These are phyloP conservation scores for Lytechinus variegatus DNA, from an alignment of 35 echinoderm and acorn worm species.

Conservation along the genomic window DNA sequence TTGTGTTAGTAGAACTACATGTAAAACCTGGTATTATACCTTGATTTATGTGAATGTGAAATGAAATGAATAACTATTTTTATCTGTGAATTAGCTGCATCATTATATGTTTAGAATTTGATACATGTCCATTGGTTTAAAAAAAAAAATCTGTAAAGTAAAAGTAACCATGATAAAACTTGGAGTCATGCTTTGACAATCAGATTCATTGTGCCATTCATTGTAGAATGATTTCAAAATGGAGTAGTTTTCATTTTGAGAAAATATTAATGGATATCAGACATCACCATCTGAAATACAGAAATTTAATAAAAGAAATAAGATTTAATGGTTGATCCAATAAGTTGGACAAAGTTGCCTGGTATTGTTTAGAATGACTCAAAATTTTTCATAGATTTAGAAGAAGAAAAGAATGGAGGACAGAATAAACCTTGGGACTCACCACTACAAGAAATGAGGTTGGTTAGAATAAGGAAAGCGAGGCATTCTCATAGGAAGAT, in stretches of 20 bases:
- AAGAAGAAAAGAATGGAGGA: not conserved
- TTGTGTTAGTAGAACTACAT: not conserved
- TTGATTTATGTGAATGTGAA: not conserved
- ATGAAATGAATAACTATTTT: not conserved
- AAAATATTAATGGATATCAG: not conserved
- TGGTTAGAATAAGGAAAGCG: slow-evolving; percentile 54
- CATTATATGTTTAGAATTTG: not conserved
- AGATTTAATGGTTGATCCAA: not conserved
- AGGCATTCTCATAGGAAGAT: not conserved
- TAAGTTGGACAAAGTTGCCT: not conserved
- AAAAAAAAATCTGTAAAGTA: not conserved
- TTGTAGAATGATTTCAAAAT: not conserved
- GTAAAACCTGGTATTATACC: not conserved
- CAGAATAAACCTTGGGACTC: not conserved
- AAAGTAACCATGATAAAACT: not conserved
- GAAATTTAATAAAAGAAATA: not conserved
- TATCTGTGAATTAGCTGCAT: not conserved
- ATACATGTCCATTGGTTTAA: not conserved
- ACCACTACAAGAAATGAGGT: slow-evolving; percentile 46
- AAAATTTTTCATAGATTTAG: not conserved
- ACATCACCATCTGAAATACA: not conserved
- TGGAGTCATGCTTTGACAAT: not conserved
- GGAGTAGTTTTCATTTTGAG: not conserved
- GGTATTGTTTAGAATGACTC: not conserved
- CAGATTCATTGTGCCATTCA: not conserved